A percentile compares a stretch with the other conserved stretches of the same genome.
phyloP scores from a whole-genome alignment of 2,113 vertebrate species.

The Australoheros scitulus region DNA sequence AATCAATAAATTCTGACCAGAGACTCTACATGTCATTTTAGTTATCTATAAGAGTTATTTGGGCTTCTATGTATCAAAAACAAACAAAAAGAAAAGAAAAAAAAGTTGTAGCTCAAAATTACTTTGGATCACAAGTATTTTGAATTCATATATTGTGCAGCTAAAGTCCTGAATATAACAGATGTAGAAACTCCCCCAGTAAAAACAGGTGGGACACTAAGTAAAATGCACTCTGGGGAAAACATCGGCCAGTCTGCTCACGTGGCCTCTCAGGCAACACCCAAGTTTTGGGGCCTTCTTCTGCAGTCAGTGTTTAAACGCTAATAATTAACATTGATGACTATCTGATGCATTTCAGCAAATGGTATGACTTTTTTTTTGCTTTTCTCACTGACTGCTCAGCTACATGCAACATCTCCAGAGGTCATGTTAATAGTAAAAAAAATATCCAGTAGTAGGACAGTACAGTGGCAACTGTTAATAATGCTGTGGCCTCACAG shows the following conservation, averaged over 20 bases:
- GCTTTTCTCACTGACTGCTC: too few relatives aligned
- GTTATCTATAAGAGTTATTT: neutral
- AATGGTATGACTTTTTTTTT: neutral
- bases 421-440: too few relatives aligned
- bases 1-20: neutral
- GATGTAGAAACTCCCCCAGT: neutral
- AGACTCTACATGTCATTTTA: neutral
- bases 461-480: too few relatives aligned
- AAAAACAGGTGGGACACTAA: rapidly evolving
- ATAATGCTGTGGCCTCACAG: too few relatives aligned
- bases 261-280: too few relatives aligned
- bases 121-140: neutral
- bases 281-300: neutral
- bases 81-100: neutral
- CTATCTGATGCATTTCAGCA: too few relatives aligned
- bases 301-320: neutral
- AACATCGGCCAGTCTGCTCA: too few relatives aligned
- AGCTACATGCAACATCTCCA: too few relatives aligned
- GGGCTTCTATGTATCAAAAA: too few relatives aligned
- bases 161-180: neutral
- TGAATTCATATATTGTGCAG: neutral
- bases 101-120: neutral
- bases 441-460: neutral
- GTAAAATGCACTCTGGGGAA: neutral
- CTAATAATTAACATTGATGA: neutral